These are phyloP conservation scores for Hydractinia symbiolongicarpus DNA, from an alignment of 30 jellyfish, hydroid and myxozoan species.

Conservation along the genomic window DNA sequence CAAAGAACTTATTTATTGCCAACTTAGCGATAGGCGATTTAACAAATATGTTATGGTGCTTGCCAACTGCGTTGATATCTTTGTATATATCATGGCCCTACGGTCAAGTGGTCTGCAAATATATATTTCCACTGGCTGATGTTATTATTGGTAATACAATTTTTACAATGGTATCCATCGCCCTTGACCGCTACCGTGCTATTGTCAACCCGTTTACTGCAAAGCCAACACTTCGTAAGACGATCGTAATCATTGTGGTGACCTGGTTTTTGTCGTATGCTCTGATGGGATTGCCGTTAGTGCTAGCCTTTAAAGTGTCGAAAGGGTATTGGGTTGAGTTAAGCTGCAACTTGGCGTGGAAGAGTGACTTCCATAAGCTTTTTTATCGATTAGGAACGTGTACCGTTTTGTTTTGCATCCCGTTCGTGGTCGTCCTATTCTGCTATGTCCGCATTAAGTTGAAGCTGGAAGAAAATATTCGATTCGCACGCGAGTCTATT, in stretches of 20 bases:
- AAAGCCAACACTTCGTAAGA: slow-evolving; percentile 1
- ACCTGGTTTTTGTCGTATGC: slow-evolving; percentile 71
- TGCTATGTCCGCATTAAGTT: slow-evolving; percentile 45
- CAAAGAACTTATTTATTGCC: slow-evolving; percentile 61
- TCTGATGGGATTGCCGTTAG: slow-evolving; percentile 71
- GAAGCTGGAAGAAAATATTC: slow-evolving; percentile 43
- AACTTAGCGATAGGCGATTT: slow-evolving; percentile 87
- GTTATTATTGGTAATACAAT: slow-evolving; percentile 76
- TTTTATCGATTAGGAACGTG: slow-evolving; percentile 41
- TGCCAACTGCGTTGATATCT: slow-evolving; percentile 49
- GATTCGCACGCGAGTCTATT: slow-evolving; percentile 48
- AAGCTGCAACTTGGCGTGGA: slow-evolving; percentile 57
- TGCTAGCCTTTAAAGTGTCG: slow-evolving; percentile 26
- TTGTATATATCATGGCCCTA: slow-evolving; percentile 82
- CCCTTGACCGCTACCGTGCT: slow-evolving; percentile 88
- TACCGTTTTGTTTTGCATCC: slow-evolving; percentile 42
- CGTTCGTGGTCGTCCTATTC: slow-evolving; percentile 51
- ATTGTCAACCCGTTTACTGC: slow-evolving; percentile 74
- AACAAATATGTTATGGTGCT: slow-evolving; percentile 44
- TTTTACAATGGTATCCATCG: slow-evolving; percentile 61
- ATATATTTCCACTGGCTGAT: slow-evolving; percentile 62
- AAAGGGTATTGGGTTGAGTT: slow-evolving; percentile 35
- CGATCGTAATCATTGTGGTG: slow-evolving; percentile 9
- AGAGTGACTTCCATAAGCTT: slow-evolving; percentile 11
- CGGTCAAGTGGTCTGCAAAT: slow-evolving; percentile 75